Conservation (phyloP, 2,888 invertebrate species). For the Gerosis bhagava region DNA sequence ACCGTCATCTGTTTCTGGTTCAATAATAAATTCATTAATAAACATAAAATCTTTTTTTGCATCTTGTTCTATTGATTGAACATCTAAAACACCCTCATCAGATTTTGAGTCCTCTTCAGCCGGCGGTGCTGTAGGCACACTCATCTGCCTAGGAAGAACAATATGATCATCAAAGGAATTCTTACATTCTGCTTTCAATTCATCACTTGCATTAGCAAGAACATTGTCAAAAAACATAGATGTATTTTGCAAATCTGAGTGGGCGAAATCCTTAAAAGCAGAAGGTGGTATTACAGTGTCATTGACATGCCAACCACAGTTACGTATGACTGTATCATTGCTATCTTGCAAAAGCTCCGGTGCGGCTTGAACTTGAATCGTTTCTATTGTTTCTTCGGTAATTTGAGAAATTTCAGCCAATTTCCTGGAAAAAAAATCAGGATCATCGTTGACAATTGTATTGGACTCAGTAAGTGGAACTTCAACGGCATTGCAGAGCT, state of each 20-base stretch:
- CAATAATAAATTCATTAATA: slow-evolving; percentile 65
- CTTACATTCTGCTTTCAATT: slow-evolving; percentile 60
- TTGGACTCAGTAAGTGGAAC: slow-evolving; percentile 47
- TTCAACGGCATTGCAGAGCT: slow-evolving; percentile 64
- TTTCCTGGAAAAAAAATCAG: slow-evolving; percentile 43
- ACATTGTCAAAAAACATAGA: slow-evolving; percentile 54
- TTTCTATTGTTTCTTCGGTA: slow-evolving; percentile 62
- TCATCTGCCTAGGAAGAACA: slow-evolving; percentile 47
- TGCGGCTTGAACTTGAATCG: slow-evolving; percentile 58
- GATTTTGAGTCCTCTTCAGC: slow-evolving; percentile 60
- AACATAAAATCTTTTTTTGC: slow-evolving; percentile 70
- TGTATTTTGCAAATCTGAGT: slow-evolving; percentile 52
- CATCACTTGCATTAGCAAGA: slow-evolving; percentile 59
- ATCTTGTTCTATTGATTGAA: slow-evolving; percentile 70
- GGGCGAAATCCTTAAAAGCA: slow-evolving; percentile 41
- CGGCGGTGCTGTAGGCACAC: slow-evolving; percentile 58
- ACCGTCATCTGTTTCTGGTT: slow-evolving; percentile 68
- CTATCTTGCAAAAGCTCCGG: slow-evolving; percentile 50
- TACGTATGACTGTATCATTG: slow-evolving; percentile 26
- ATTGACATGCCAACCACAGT: slow-evolving; percentile 54
- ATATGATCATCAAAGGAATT: slow-evolving; percentile 50
- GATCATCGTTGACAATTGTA: slow-evolving; percentile 32
- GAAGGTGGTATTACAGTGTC: slow-evolving; percentile 25
- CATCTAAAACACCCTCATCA: slow-evolving; percentile 66
- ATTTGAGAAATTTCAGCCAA: slow-evolving; percentile 57